Conservation (phyloP, 2,113 vertebrate species). For the Hippoglossus stenolepis region DNA sequence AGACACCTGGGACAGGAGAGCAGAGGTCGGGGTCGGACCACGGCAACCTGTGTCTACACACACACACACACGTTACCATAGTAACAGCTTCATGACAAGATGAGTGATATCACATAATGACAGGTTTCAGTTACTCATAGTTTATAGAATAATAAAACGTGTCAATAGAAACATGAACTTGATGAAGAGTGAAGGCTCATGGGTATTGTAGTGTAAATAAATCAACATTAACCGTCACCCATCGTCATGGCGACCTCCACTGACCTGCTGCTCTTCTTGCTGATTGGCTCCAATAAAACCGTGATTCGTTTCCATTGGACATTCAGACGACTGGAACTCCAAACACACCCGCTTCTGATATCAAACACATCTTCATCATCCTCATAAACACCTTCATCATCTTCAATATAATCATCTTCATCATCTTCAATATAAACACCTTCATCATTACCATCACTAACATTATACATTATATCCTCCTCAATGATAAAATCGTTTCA, state of each 20-base stretch:
- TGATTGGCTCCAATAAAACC: conserved; percentile 13
- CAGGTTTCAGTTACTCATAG: neutral
- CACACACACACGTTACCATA: neutral
- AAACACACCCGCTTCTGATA: conserved; percentile 66
- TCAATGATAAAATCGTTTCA: too few relatives aligned
- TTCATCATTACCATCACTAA: too few relatives aligned
- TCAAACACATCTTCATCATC: neutral
- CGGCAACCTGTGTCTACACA: conserved; percentile 13
- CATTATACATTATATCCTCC: neutral
- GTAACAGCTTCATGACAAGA: too few relatives aligned
- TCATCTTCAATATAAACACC: neutral
- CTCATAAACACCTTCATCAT: neutral
- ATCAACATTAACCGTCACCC: neutral
- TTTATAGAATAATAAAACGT: neutral
- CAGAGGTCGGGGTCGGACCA: neutral
- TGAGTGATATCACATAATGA: neutral
- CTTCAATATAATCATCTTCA: neutral
- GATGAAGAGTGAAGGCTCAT: neutral
- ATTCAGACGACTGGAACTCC: conserved; percentile 32
- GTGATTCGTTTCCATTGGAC: conserved; percentile 57
- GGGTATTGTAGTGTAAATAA: neutral
- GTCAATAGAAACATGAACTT: neutral
- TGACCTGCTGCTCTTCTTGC: conserved; percentile 42
- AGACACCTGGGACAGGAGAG: conserved; percentile 63
- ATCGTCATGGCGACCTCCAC: neutral